A percentile compares a stretch with the other conserved stretches of the same genome.
Conservation (phyloP, 1,140 invertebrate species). For the Apis cerana region DNA sequence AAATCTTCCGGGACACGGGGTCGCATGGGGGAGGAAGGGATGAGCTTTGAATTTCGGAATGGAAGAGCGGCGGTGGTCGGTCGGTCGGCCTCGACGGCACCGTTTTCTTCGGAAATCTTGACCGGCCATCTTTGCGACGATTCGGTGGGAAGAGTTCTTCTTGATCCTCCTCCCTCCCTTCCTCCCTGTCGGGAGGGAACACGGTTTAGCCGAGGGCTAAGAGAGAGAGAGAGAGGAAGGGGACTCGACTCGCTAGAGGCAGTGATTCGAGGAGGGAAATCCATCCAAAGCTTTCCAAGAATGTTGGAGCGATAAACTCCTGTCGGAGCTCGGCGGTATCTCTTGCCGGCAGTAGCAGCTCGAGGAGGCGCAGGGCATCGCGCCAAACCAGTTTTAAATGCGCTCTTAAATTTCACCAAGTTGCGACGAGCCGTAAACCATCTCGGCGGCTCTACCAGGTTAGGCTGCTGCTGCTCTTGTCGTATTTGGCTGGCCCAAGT, state of each 20-base stretch:
- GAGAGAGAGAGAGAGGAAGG: constrained; percentile 10
- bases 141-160: constrained; percentile 48
- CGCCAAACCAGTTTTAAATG: constrained; percentile 82
- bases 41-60: constrained; percentile 48
- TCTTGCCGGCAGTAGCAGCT: constrained; percentile 73
- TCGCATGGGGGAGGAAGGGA: not conserved
- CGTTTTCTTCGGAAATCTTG: constrained; percentile 55
- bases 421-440: constrained; percentile 80
- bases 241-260: constrained; percentile 36
- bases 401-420: constrained; percentile 80
- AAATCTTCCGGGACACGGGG: no score
- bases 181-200: not conserved
- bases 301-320: constrained; percentile 80
- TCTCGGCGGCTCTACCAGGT: constrained; percentile 76
- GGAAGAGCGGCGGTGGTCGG: constrained; percentile 25
- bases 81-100: constrained; percentile 31
- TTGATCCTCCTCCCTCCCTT: constrained; percentile 30
- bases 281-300: constrained; percentile 79
- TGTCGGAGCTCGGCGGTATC: constrained; percentile 77
- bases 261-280: constrained; percentile 74
- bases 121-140: constrained; percentile 66
- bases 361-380: constrained; percentile 77
- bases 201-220: not conserved
- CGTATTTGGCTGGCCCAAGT: constrained; percentile 72
- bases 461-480: constrained; percentile 75